A percentile compares a stretch with the other conserved stretches of the same genome.
Conservation (phyloP, 2,113 vertebrate species). For the Cyrtonyx montezumae region DNA sequence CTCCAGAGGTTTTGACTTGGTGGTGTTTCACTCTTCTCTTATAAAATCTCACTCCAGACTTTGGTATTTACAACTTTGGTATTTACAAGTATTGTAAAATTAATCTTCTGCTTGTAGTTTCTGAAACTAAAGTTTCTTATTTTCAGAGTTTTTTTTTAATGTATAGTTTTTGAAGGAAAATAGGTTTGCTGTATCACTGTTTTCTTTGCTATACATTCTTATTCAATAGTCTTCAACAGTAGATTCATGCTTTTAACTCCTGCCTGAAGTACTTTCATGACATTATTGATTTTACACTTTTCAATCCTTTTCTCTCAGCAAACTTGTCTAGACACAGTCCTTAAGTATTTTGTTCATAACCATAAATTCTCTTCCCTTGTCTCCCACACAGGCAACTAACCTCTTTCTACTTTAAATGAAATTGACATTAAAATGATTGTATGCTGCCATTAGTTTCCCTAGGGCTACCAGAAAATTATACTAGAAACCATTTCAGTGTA, state of each 20-base stretch:
- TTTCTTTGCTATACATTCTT: background rate
- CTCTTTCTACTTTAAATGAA: background rate
- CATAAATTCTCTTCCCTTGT: background rate
- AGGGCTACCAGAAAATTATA: constrained; percentile 22
- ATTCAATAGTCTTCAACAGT: background rate
- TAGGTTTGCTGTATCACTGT: background rate
- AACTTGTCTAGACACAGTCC: background rate
- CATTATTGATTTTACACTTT: background rate
- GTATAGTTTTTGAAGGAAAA: background rate
- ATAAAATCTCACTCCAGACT: background rate
- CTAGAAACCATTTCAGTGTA: background rate
- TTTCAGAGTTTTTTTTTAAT: background rate
- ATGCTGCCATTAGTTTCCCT: constrained; percentile 16
- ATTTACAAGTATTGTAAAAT: background rate
- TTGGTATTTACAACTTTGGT: too few species aligned
- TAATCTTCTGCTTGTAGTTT: background rate
- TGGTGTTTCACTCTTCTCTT: background rate
- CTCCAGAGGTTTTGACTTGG: background rate
- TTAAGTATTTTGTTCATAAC: background rate
- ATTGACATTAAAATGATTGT: background rate
- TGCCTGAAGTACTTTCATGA: background rate
- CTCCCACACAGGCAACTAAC: background rate
- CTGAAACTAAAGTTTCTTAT: background rate
- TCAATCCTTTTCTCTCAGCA: background rate
- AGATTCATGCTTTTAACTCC: background rate